These are phyloP conservation scores for Augiades crinisus DNA, from an alignment of 2,888 invertebrate genomes.

Conservation along the genomic window DNA sequence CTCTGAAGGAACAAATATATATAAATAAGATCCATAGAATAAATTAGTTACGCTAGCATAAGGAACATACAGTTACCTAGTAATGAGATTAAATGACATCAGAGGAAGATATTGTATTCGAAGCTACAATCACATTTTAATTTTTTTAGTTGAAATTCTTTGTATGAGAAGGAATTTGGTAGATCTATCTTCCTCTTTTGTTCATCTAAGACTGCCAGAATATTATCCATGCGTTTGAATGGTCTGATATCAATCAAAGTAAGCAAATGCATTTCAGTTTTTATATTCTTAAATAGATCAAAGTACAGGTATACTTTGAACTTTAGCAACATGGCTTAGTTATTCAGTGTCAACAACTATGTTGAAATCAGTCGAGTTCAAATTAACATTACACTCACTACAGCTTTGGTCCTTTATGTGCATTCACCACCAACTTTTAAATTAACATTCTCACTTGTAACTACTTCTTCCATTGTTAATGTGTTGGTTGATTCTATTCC, in stretches of 20 bases:
- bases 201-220: not conserved
- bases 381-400: not conserved
- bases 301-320: not conserved
- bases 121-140: no score
- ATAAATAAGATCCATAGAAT: no score
- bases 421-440: not conserved
- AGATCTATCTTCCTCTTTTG: no score
- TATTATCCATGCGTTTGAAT: not conserved
- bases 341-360: not conserved
- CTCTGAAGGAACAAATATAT: no score
- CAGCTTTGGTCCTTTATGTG: not conserved
- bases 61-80: no score
- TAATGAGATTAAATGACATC: no score
- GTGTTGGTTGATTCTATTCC: conserved; percentile 1
- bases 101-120: no score
- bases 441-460: not conserved
- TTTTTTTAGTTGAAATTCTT: no score
- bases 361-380: not conserved
- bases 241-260: not conserved
- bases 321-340: not conserved
- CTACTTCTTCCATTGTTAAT: not conserved
- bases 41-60: no score
- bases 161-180: no score
- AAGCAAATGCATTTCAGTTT: not conserved
- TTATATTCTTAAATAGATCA: not conserved